Evolutionary conservation across 2,888 invertebrate species (phyloP).

Genomic region (Agrochola litura): DNA sequence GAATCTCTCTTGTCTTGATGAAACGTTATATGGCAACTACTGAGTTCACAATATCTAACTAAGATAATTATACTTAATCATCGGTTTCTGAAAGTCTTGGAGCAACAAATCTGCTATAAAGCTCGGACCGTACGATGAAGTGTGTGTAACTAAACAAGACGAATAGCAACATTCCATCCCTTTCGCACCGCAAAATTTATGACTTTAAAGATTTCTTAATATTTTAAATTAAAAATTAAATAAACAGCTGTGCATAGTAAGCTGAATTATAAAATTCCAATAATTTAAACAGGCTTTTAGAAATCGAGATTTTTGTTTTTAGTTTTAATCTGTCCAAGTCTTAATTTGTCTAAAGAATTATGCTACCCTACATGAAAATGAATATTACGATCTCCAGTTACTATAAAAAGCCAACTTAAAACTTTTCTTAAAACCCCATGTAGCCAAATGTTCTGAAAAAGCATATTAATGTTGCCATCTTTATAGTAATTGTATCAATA

Average conservation of each 20-base stretch:
- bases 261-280: background rate
- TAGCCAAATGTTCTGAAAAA: slow-evolving; percentile 45
- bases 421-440: slow-evolving; percentile 25
- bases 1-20: slow-evolving; percentile 6
- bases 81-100: background rate
- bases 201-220: background rate
- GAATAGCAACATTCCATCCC: background rate
- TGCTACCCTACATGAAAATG: background rate
- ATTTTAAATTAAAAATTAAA: background rate
- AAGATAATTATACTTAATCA: background rate
- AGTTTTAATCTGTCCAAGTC: background rate
- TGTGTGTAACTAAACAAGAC: background rate
- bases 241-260: background rate
- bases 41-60: background rate
- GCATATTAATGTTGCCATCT: slow-evolving; percentile 47
- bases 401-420: slow-evolving; percentile 17
- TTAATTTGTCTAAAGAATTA: background rate
- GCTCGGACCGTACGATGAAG: background rate
- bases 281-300: background rate
- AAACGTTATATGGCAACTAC: background rate
- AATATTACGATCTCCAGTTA: slow-evolving; percentile 25
- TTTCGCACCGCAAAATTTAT: background rate
- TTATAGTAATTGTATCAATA: slow-evolving; percentile 44
- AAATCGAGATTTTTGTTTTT: background rate
- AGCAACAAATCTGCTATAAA: background rate